A percentile compares a stretch with the other conserved stretches of the same genome.
These are phyloP conservation scores for Colistium nudipinnis DNA, from an alignment of 2,113 vertebrate species.

Conservation along the genomic window DNA sequence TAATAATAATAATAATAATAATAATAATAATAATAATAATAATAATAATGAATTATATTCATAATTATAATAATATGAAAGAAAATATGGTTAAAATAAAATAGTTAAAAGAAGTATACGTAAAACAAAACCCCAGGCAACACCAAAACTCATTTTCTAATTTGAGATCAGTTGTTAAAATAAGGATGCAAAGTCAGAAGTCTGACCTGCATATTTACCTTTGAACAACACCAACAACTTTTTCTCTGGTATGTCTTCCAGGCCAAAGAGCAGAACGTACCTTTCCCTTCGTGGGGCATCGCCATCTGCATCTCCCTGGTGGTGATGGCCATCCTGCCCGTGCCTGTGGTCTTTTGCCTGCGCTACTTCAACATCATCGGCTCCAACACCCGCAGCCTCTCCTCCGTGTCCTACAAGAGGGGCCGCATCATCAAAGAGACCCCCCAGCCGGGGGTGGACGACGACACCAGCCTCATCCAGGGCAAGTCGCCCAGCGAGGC, in stretches of 20 bases:
- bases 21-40: no score
- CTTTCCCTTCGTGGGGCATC: slow-evolving; percentile 91
- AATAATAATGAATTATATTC: no score
- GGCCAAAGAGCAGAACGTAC: slow-evolving; percentile 85
- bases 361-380: slow-evolving; percentile 89
- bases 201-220: no score
- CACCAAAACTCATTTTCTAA: no score
- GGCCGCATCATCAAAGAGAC: slow-evolving; percentile 91
- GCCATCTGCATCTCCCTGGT: slow-evolving; percentile 89
- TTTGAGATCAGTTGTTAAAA: no score
- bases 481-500: slow-evolving; percentile 90
- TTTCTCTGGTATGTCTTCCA: slow-evolving; percentile 53
- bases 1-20: no score
- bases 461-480: slow-evolving; percentile 90
- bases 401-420: slow-evolving; percentile 92
- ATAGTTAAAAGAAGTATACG: no score
- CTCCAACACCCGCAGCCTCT: slow-evolving; percentile 82
- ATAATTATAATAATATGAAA: no score
- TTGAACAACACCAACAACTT: not conserved
- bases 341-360: slow-evolving; percentile 88
- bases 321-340: slow-evolving; percentile 87
- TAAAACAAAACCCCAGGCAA: no score
- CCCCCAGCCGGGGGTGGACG: slow-evolving; percentile 84
- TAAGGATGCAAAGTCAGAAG: no score
- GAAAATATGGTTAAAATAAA: no score